Evolutionary conservation across 1,140 invertebrate genomes (phyloP).

Genomic region (Drosophila micromelanica): DNA sequence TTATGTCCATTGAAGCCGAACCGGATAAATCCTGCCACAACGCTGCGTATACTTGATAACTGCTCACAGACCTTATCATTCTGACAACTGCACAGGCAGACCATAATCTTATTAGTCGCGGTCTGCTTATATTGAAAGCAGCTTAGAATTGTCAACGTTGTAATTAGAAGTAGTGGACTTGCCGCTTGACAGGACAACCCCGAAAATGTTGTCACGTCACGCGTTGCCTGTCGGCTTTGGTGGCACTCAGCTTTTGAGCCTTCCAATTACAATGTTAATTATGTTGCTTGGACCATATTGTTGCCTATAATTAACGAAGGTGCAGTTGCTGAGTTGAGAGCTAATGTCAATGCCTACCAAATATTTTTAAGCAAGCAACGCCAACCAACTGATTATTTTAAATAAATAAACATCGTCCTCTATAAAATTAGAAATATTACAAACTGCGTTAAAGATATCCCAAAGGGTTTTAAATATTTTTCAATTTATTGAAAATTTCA

Average conservation of each 20-base stretch:
- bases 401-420: too few relatives aligned
- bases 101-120: constrained; percentile 71
- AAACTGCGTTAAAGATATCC: too few relatives aligned
- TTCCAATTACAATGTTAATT: constrained; percentile 79
- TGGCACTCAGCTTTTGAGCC: constrained; percentile 22
- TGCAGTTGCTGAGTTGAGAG: neutral
- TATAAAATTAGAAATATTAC: too few relatives aligned
- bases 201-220: constrained; percentile 70
- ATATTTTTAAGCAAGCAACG: neutral
- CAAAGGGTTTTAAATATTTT: too few relatives aligned
- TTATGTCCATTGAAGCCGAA: constrained; percentile 12
- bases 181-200: constrained; percentile 27
- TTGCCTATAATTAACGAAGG: constrained; percentile 38
- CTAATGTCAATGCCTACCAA: constrained; percentile 10
- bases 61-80: constrained; percentile 10
- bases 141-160: constrained; percentile 80
- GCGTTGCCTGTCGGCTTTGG: constrained; percentile 69
- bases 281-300: constrained; percentile 46
- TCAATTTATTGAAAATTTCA: too few relatives aligned
- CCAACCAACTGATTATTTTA: neutral
- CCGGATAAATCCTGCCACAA: constrained; percentile 7
- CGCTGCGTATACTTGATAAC: constrained; percentile 63
- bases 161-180: constrained; percentile 74
- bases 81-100: constrained; percentile 50
- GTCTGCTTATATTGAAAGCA: constrained; percentile 75